phyloP scores from a whole-genome alignment of 37 sponge, comb jelly and placozoan species.

The Cliona cf. orientalis region DNA sequence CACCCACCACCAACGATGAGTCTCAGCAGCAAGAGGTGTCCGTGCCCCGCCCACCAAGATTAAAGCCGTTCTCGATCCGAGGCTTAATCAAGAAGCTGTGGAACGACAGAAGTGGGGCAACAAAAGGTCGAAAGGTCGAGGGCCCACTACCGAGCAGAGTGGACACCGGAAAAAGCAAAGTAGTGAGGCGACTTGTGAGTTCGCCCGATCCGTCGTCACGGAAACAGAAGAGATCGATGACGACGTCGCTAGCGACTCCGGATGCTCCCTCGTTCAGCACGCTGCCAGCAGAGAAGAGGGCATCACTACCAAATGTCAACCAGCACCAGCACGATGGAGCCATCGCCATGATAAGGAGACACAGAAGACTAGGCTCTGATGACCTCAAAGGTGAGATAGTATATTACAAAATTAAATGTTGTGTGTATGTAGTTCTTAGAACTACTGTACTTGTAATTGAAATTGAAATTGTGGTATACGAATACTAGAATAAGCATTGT shows the following conservation, averaged over 20 bases:
- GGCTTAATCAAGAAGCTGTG: slow-evolving; percentile 22
- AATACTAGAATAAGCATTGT: too few species aligned
- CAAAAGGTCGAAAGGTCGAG: not conserved
- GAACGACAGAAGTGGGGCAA: not conserved
- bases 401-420: too few species aligned
- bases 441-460: too few species aligned
- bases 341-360: not conserved
- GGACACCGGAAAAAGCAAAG: not conserved
- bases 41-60: slow-evolving; percentile 23
- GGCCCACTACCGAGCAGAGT: slow-evolving; percentile 9
- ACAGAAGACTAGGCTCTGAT: slow-evolving; percentile 16
- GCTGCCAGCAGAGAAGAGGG: not conserved
- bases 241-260: not conserved
- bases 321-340: not conserved
- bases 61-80: slow-evolving; percentile 23
- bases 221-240: not conserved
- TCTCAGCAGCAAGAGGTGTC: not conserved
- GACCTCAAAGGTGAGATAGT: not conserved
- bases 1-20: not conserved
- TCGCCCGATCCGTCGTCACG: not conserved
- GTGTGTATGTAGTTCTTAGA: not conserved
- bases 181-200: not conserved
- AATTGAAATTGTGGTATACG: too few species aligned
- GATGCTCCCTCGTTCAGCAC: too few species aligned
- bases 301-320: not conserved